Evolutionary conservation across 2,888 invertebrate genomes (phyloP).

Genomic region (Ommatoiulus sabulosus): DNA sequence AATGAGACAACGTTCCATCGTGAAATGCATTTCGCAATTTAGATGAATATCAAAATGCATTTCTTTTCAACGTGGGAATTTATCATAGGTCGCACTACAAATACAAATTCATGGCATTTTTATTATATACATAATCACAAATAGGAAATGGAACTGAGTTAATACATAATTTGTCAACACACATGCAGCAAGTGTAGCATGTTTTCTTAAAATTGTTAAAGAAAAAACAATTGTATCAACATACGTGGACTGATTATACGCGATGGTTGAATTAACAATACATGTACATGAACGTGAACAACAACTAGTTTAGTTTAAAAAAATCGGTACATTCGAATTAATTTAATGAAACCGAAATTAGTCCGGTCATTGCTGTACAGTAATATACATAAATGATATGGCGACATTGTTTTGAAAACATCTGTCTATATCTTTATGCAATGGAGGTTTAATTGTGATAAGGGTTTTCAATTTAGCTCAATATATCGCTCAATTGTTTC

Average conservation of each 20-base stretch:
- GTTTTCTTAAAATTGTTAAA: slow-evolving; percentile 13
- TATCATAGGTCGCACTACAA: neutral
- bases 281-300: neutral
- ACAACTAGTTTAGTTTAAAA: slow-evolving; percentile 4
- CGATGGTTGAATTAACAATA: neutral
- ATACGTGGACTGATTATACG: neutral
- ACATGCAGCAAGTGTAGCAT: neutral
- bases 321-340: slow-evolving; percentile 22
- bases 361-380: slow-evolving; percentile 7
- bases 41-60: too few relatives aligned
- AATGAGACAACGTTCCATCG: too few relatives aligned
- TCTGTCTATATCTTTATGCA: slow-evolving; percentile 40
- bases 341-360: slow-evolving; percentile 19
- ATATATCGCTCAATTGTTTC: slow-evolving; percentile 30
- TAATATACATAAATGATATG: slow-evolving; percentile 43
- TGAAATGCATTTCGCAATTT: too few relatives aligned
- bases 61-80: too few relatives aligned
- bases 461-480: slow-evolving; percentile 22
- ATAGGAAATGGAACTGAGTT: neutral
- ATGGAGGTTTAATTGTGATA: slow-evolving; percentile 43
- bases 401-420: neutral
- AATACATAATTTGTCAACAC: neutral
- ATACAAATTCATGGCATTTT: slow-evolving; percentile 24
- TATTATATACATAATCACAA: slow-evolving; percentile 30
- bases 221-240: neutral